Base-by-base conservation (phyloP, 2,113 vertebrate species). In the Lagopus muta region DNA sequence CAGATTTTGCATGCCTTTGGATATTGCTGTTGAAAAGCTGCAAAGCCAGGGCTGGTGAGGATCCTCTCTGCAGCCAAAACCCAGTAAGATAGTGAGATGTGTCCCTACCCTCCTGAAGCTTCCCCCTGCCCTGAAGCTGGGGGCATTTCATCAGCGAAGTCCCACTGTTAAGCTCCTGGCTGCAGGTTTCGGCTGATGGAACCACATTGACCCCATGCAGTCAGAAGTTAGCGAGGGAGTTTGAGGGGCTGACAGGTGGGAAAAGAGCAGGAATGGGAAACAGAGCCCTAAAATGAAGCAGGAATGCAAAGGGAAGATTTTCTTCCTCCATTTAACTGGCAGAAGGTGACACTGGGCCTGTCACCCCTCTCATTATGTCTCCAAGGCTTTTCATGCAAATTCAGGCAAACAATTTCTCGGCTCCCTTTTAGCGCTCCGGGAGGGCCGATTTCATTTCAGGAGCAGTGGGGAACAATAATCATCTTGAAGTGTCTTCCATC, bases 321-420 rank as follows among this genome's bases (percentile, higher is more conserved):
- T 50, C 81, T 91, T 69, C 74, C 13, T 6, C 86, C 69, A 47
- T 64, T 93, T 61, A 38, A 42, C 88, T 89, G 86, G 43, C 91
- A 94, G 87, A 92, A 92, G 77, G 90, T 96, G 95, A 88, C 86
- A 89, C 93, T 13, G 70, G 83, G 89, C 88, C 74, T 91, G 80
- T 90, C 96, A 96, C 95, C 70, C 94, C 82, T 92, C 94, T 95
- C 94, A 96, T 82, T 94, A 89, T 7, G 11, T 96, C 88, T 90
- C 90, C 83, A 76, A 91, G 92, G 95, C 90, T 94, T 97, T 97
- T 97, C 91, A 97, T 97, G 96, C 96, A 97, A 97, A 97, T 97
- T 80, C 82, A 96, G 83, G 19, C 90, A 97, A 95, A 97, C 95
- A 96, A 96, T 97, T 96, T 97, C 95, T 93, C 47, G 10, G 88